Base-by-base conservation (phyloP, 92 coral and sea anemone species). In the Porites lobata region DNA sequence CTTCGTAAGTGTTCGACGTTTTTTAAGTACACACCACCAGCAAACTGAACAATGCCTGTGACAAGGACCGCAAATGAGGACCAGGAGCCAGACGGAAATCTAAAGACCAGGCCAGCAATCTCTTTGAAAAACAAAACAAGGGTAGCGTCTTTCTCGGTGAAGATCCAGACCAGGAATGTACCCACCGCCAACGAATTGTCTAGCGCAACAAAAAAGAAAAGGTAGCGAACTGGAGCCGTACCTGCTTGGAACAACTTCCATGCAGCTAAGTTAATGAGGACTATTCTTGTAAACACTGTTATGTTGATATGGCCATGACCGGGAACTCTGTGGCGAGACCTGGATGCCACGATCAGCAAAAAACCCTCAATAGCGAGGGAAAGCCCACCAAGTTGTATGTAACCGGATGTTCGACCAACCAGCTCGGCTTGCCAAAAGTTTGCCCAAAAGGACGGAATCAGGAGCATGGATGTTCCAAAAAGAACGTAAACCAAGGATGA, bases 381-480 rank as follows among this genome's bases (percentile, higher is more conserved):
- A 22, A 70, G 77, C 8, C 69, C 86, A 10, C 20, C 67, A 32
- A 81, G 77, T 19, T 53, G 77, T 22, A 81, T 68, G 67, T 81
- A 81, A 14, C 86, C 77, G 1, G 56, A 53, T 0, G 77, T 81
- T 15, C 86, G 77, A 38, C 86, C 86, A 13, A 69, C 66, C 24
- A 81, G 86, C 66, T 56, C 86, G 68, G 58, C 77, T 1, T 81
- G 19, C 77, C 77, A 81, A 62, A 81, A 4, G 6, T 26, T 6
- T 52, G 53, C 77, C 86, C 86, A 81, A 57, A 81, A 32, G 86
- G 86, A 81, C 29, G 86, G 86, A 3, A 50, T 15, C 18, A 81
- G 77, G 26, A 81, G 76, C 77, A 69, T 81, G 5, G 76, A 53
- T 24, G 17, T 24, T 8, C 86, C 86, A 18, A 68, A 26, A 26